Evolutionary conservation across 2,888 invertebrate species (phyloP).

Genomic region (Cordylochernes scorpioides): DNA sequence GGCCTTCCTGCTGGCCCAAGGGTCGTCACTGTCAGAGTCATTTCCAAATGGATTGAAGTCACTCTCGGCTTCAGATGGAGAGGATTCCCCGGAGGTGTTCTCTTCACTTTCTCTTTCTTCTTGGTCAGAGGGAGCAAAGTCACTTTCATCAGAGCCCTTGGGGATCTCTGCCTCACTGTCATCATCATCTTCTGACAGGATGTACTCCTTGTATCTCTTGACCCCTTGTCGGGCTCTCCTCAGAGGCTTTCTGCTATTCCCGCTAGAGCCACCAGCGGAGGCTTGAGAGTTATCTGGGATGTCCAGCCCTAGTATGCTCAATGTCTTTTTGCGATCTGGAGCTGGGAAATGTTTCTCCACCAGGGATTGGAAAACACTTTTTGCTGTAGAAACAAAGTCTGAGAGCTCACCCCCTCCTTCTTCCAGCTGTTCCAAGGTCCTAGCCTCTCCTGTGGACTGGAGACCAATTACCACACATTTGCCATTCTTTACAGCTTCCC

Average conservation of each 20-base stretch:
- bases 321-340: conserved; percentile 57
- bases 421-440: conserved; percentile 85
- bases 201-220: conserved; percentile 13
- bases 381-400: conserved; percentile 70
- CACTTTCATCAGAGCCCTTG: conserved; percentile 21
- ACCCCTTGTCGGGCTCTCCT: conserved; percentile 11
- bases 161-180: conserved; percentile 30
- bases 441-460: conserved; percentile 93
- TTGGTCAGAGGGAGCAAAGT: conserved; percentile 20
- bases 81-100: conserved; percentile 5
- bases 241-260: too few relatives aligned
- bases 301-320: conserved; percentile 34
- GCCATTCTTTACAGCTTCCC: conserved; percentile 27
- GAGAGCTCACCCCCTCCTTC: conserved; percentile 81
- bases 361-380: conserved; percentile 74
- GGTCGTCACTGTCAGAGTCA: conserved; percentile 29
- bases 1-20: too few relatives aligned
- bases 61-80: conserved; percentile 28
- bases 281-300: too few relatives aligned
- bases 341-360: conserved; percentile 98
- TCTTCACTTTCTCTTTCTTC: conserved; percentile 14
- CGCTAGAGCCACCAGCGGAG: too few relatives aligned
- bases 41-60: conserved; percentile 80
- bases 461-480: conserved; percentile 91
- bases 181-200: conserved; percentile 13